These are phyloP conservation scores for Chloropsis cyanopogon DNA, from an alignment of 2,113 vertebrate species.

Conservation along the genomic window DNA sequence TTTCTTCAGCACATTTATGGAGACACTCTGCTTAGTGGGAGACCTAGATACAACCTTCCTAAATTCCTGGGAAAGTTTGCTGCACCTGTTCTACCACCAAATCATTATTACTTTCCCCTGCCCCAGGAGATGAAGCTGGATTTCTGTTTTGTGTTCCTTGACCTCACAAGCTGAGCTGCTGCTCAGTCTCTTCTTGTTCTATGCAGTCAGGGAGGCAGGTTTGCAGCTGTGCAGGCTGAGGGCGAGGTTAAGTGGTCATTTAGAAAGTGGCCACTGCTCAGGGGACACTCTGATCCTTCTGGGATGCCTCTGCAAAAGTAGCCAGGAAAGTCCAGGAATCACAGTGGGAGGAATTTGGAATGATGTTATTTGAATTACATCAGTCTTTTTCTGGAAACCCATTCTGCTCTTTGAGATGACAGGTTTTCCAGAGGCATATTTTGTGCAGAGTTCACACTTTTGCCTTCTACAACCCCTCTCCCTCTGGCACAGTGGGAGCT, in stretches of 20 bases:
- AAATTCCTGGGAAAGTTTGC: not conserved
- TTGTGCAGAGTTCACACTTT: not conserved
- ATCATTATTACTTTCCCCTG: accelerated
- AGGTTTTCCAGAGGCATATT: not conserved
- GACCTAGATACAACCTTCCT: not conserved
- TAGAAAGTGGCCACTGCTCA: not conserved
- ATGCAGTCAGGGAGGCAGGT: not conserved
- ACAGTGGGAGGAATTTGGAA: accelerated
- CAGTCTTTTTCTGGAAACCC: not conserved
- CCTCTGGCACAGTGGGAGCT: not conserved
- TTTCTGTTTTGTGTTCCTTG: not conserved
- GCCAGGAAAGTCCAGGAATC: not conserved
- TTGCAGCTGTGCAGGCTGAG: not conserved
- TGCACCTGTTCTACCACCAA: not conserved
- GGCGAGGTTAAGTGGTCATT: not conserved
- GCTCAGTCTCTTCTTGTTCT: not conserved
- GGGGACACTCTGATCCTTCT: not conserved
- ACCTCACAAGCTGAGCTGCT: not conserved
- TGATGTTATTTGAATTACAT: not conserved
- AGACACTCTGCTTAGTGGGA: not conserved
- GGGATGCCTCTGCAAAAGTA: not conserved
- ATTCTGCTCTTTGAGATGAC: not conserved
- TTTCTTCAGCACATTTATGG: not conserved
- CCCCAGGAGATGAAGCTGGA: not conserved
- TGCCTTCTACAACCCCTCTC: not conserved